A percentile compares a stretch with the other conserved stretches of the same genome.
phyloP scores from a whole-genome alignment of 2,797 vertebrate genomes.

The Rhinatrema bivittatum region DNA sequence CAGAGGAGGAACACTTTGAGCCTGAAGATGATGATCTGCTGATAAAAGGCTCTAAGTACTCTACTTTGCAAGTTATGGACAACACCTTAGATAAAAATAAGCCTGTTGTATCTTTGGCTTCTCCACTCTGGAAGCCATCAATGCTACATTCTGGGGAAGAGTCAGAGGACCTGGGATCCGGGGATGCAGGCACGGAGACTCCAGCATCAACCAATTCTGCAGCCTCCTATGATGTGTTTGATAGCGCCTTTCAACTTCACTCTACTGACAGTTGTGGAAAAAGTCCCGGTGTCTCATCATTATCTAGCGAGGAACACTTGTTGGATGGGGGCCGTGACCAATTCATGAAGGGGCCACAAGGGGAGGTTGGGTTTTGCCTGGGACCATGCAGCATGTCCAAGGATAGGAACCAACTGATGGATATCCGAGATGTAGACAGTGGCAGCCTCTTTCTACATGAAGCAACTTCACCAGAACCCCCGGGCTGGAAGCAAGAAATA shows the following conservation, averaged over 20 bases:
- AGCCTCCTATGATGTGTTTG: slow-evolving; percentile 63
- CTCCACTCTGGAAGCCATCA: slow-evolving; percentile 39
- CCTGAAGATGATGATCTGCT: slow-evolving; percentile 66
- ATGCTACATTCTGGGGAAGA: slow-evolving; percentile 63
- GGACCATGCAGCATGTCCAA: too few species aligned
- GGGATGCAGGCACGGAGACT: slow-evolving; percentile 52
- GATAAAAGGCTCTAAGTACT: slow-evolving; percentile 46
- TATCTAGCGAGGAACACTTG: slow-evolving; percentile 73
- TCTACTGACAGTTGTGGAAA: slow-evolving; percentile 73
- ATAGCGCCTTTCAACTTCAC: slow-evolving; percentile 71
- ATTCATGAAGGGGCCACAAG: too few species aligned
- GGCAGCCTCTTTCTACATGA: neutral
- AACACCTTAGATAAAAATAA: too few species aligned
- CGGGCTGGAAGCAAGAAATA: too few species aligned
- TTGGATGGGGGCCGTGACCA: too few species aligned
- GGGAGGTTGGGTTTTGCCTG: too few species aligned
- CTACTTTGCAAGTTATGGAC: neutral
- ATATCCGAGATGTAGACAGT: neutral
- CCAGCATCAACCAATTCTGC: slow-evolving; percentile 70
- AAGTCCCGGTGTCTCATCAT: slow-evolving; percentile 66
- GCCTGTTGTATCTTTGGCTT: neutral
- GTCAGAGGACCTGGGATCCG: slow-evolving; percentile 22
- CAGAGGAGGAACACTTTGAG: too few species aligned
- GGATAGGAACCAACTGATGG: too few species aligned
- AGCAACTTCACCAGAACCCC: neutral